These are phyloP conservation scores for Molanna angustata DNA, from an alignment of 2,888 invertebrate species.

Conservation along the genomic window DNA sequence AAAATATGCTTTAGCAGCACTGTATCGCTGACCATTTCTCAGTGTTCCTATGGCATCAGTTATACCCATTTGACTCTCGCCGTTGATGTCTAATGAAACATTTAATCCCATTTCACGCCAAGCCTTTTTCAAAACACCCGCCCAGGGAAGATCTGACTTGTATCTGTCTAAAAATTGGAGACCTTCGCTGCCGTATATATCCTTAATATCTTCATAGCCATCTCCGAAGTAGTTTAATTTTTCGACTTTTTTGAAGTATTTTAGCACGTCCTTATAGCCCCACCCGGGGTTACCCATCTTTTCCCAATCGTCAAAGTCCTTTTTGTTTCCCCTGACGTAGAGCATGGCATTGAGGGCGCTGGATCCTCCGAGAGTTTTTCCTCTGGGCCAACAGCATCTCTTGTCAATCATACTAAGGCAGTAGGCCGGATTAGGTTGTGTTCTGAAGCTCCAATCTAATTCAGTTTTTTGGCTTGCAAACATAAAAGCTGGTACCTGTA, in stretches of 20 bases:
- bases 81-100: slow-evolving; percentile 42
- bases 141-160: slow-evolving; percentile 66
- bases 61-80: slow-evolving; percentile 49
- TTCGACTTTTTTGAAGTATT: slow-evolving; percentile 79
- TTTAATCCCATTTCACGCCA: slow-evolving; percentile 65
- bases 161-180: slow-evolving; percentile 72
- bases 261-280: slow-evolving; percentile 70
- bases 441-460: slow-evolving; percentile 76
- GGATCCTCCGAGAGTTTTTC: slow-evolving; percentile 75
- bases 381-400: slow-evolving; percentile 73
- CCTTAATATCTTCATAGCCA: slow-evolving; percentile 14
- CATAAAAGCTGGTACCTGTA: slow-evolving; percentile 37
- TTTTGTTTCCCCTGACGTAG: slow-evolving; percentile 78
- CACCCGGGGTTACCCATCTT: slow-evolving; percentile 71
- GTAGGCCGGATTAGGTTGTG: slow-evolving; percentile 66
- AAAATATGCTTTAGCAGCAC: slow-evolving; percentile 55
- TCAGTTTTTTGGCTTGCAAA: slow-evolving; percentile 39
- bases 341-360: slow-evolving; percentile 88
- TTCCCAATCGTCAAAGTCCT: slow-evolving; percentile 86
- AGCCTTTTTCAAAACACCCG: slow-evolving; percentile 66
- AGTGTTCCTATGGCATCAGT: slow-evolving; percentile 46
- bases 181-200: slow-evolving; percentile 44
- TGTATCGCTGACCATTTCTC: slow-evolving; percentile 48
- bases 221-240: slow-evolving; percentile 57
- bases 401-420: slow-evolving; percentile 66